Conservation (phyloP, 2,888 invertebrate genomes). For the Drosophila putrida region DNA sequence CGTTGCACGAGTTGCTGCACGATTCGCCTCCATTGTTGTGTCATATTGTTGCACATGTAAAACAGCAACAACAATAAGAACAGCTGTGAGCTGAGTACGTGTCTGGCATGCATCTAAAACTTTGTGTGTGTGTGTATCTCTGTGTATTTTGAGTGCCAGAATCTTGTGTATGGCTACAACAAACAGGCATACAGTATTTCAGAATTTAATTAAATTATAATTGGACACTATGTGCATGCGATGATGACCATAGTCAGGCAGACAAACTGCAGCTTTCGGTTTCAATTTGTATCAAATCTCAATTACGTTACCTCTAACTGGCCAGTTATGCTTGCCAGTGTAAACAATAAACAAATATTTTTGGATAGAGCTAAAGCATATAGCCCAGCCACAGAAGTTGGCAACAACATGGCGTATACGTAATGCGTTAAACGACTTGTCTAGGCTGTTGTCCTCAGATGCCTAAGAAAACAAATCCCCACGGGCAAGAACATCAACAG, state of each 20-base stretch:
- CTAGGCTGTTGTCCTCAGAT: constrained; percentile 40
- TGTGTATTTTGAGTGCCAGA: constrained; percentile 26
- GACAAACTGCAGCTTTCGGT: constrained; percentile 40
- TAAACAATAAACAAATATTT: constrained; percentile 7
- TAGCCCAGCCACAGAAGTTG: constrained; percentile 14
- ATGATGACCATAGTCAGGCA: constrained; percentile 20
- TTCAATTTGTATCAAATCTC: constrained; percentile 40
- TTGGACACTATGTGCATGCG: constrained; percentile 56
- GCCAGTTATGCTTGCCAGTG: constrained; percentile 29
- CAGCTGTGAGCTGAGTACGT: constrained; percentile 34
- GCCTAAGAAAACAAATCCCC: constrained; percentile 58
- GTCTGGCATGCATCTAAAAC: constrained; percentile 39
- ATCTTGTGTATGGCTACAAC: constrained; percentile 37
- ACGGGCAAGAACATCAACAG: constrained; percentile 28
- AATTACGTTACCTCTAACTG: constrained; percentile 56
- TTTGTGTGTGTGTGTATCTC: constrained; percentile 8
- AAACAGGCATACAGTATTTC: constrained; percentile 59
- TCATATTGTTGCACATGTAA: constrained; percentile 75
- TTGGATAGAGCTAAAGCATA: constrained; percentile 15
- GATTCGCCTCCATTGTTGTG: constrained; percentile 76
- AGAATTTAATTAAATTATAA: constrained; percentile 78
- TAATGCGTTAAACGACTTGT: constrained; percentile 65
- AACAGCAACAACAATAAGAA: constrained; percentile 34
- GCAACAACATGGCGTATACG: constrained; percentile 50
- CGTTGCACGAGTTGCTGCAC: constrained; percentile 79